Percentiles rank a stretch among this genome's conserved stretches.
These are phyloP conservation scores for Catajapyx aquilonaris DNA, from an alignment of 1,140 invertebrate genomes.

Conservation along the genomic window DNA sequence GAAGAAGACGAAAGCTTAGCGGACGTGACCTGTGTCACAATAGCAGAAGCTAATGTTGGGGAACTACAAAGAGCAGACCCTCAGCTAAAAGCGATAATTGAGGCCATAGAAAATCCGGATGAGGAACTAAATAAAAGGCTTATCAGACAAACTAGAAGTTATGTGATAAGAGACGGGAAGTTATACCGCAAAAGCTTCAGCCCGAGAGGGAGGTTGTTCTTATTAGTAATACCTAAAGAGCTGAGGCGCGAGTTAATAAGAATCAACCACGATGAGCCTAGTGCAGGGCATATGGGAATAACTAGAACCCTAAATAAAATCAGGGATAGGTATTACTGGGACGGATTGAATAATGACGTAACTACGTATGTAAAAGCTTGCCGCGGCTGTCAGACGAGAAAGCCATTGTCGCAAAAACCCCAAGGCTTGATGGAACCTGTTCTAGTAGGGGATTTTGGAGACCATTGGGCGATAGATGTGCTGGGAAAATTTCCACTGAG, in stretches of 20 bases:
- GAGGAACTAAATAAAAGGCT: neutral
- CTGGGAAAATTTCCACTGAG: neutral
- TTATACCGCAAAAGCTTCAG: neutral
- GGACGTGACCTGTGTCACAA: neutral
- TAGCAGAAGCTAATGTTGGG: neutral
- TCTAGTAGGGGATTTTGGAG: neutral
- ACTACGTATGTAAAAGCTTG: conserved; percentile 9
- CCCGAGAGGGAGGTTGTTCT: neutral
- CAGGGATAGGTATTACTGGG: conserved; percentile 8
- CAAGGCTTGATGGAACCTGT: neutral
- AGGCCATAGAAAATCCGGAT: neutral
- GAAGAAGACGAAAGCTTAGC: neutral
- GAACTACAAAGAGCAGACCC: neutral
- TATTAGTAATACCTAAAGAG: conserved; percentile 6
- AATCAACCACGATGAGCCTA: conserved; percentile 6
- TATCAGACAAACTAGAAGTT: neutral
- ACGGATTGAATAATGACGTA: conserved; percentile 7
- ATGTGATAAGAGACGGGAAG: neutral
- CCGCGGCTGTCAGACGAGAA: conserved; percentile 9
- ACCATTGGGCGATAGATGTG: neutral
- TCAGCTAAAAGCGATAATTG: neutral
- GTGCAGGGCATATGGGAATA: conserved; percentile 8
- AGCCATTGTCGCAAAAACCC: too few relatives aligned
- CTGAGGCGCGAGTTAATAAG: conserved; percentile 4
- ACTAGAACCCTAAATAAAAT: conserved; percentile 7